Evolutionary conservation across 2,797 vertebrate genomes (phyloP).

Genomic region (Rhinichthys osculus): DNA sequence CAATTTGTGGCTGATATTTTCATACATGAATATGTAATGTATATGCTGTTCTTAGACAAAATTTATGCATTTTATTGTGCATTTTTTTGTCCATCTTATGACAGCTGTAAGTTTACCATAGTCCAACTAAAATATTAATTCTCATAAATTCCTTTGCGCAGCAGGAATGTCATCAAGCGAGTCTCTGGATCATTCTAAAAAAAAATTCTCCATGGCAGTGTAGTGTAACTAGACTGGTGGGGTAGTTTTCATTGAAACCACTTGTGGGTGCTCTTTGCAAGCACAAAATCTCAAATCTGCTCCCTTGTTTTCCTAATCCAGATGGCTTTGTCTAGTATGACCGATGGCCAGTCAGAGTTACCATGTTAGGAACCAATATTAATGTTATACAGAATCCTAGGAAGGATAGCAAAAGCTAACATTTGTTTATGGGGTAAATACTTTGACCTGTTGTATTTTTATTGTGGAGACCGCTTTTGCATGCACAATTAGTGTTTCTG

Average conservation of each 20-base stretch:
- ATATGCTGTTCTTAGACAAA: not conserved
- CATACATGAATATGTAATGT: not conserved
- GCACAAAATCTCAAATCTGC: slow-evolving; percentile 39
- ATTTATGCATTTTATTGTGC: not conserved
- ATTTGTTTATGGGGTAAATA: not conserved
- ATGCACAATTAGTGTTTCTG: not conserved
- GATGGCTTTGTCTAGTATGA: slow-evolving; percentile 52
- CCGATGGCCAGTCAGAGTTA: slow-evolving; percentile 37
- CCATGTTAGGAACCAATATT: not conserved
- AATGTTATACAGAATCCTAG: not conserved
- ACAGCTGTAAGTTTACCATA: not conserved
- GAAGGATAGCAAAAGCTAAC: not conserved
- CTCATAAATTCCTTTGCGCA: not conserved
- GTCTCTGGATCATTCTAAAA: slow-evolving; percentile 2
- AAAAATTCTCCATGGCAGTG: not conserved
- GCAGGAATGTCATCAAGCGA: not conserved
- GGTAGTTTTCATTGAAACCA: slow-evolving; percentile 65
- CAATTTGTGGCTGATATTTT: not conserved
- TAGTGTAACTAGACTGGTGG: not conserved
- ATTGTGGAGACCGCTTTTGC: not conserved
- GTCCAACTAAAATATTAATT: not conserved
- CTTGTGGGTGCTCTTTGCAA: slow-evolving; percentile 71
- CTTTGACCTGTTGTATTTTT: not conserved
- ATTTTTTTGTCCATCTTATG: not conserved
- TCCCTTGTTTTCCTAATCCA: slow-evolving; percentile 34